Base-by-base conservation (phyloP, 2,797 vertebrate genomes). In the Sebastes matsubarae region DNA sequence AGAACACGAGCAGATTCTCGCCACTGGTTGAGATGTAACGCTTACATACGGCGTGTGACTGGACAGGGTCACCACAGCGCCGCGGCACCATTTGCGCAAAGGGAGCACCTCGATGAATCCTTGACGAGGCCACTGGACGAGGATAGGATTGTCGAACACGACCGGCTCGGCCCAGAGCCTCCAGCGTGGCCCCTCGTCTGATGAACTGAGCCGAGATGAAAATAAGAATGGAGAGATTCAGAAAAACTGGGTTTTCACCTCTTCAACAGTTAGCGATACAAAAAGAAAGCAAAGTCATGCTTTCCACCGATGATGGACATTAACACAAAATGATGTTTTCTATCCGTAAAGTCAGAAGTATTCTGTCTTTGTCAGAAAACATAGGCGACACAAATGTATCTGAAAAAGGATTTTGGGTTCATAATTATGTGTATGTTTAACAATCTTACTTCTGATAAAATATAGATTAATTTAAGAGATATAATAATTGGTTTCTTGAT, bases 401-500 rank as follows among this genome's bases (percentile, higher is more conserved):
- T 55, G 79, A 68, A 79, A 77, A 75, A 24, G 1, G 70, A 72
- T 50, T 55, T 30, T 29, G 71, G 77, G 75, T 87, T 87, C 65
- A 30, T 80, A 38, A 82, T 81, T 77, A 65, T 89, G 76, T 89
- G 77, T 88, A 74, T 84, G 80, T 90, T 90, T 91, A 93, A 92
- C 76, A 80, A 68, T 81, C 72, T 74, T 75, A 57, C 60, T 78
- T 86, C 85, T 87, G 81, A 87, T 81, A 60, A 91, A 84, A 86
- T 83, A 81, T 83, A 83, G 81, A 90, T 92, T 92, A 90, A 90
- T 90, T 86, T 89, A 92, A 92, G 87, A 88, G 87, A 71, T 88
- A 52, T 69, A 75, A 77, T 72, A 85, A 89, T 85, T 82, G 72
- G 76, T 86, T 91, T 88, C 71, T 90, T 88, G 54, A 82, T 80